Base-by-base conservation (phyloP, 1,140 invertebrate species). In the Steinernema khuongi region DNA sequence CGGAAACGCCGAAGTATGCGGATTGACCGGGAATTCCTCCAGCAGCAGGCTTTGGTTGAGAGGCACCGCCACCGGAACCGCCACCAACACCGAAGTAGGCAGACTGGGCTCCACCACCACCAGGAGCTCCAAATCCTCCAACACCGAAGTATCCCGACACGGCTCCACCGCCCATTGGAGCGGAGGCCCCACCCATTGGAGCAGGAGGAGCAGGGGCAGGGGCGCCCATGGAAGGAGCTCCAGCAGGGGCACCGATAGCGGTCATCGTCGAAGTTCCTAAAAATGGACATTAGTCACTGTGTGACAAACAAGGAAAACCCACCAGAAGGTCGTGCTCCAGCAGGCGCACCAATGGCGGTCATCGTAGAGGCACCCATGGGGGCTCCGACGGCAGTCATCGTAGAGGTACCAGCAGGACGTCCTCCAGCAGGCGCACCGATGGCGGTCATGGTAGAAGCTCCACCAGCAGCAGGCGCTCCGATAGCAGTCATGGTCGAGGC, bases 311-410 rank as follows among this genome's bases (percentile, higher is more conserved):
- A 17, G 50, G 7, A 60, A 17, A 60, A 7, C n/a, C 2, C 33
- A 28, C 66, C 71, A 18, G 2, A 2, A 28, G 71, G 71, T 7
- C 26, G n/a, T 18, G 60, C 66, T 72, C 71, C 71, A 17, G 31
- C 28, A 7, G 71, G 66, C 14, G 71, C 66, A 17, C 71, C 71
- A 14, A 72, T 44, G 28, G 71, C 71, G 44, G 71, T 72, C 71
- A 72, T 72, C 1, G 71, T 72, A 26, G 71, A 72, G 1, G 30
- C 31, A 22, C 70, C 70, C 19, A 72, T 26, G 2, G 71, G 71
- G 71, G 71, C 71, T 60, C 50, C 50, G 28, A 72, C 71, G 66
- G 71, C 71, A 28, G 71, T 72, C 71, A 72, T 72, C 11, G 71
- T 72, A 2, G 71, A 72, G 26, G 44, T 22, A 7, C n/a, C n/a